Base-by-base conservation (phyloP, 2,113 vertebrate genomes). In the Alaudala cheleensis region DNA sequence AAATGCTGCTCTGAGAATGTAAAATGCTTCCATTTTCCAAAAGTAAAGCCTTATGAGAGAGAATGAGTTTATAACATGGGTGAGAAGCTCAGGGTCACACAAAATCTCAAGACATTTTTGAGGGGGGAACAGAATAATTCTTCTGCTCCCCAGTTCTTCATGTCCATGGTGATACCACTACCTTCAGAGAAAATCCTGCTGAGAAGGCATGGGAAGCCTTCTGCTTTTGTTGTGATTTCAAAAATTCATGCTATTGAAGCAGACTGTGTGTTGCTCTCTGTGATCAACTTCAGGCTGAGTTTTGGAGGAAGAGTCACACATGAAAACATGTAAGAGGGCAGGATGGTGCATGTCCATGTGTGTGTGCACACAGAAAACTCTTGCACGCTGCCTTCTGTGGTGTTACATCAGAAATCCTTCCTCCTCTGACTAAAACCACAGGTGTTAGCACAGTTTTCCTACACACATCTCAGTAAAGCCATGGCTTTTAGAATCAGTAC, bases 91-190 rank as follows among this genome's bases (percentile, higher is more conserved):
- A 15, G 31, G 34, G 40, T 45, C 21, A 1, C 44, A 5, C 9
- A 17, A 39, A 40, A 50, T 39, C 44, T 70, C 7, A 28, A 24
- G 34, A 10, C 7, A 23, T 33, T 19, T 42, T 22, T 14, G 14
- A 64, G 47, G 44, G 45, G 19, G 33, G 34, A 60, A 20, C 10
- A 51, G 29, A 34, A 6, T 11, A 57, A 12, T 25, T 85, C 12
- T 69, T 81, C 40, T 49, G 17, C 23, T 18, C 9, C 5, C 0
- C 1, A 49, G 44, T 26, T 79, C 6, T 71, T 61, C 23, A 33
- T 19, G 31, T 40, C 25, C 17, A 7, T 70, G 51, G 23, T 0
- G 0, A 9, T 40, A 37, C 28, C 28, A 51, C 47, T 72, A 4
- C 25, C n/a, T 74, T 23, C 42, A 25, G 34, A 54, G 66, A 47